Evolutionary conservation across 1,140 invertebrate genomes (phyloP), one percentile per base, ranked within the genome.

Genomic region (Meteorus sp.): DNA sequence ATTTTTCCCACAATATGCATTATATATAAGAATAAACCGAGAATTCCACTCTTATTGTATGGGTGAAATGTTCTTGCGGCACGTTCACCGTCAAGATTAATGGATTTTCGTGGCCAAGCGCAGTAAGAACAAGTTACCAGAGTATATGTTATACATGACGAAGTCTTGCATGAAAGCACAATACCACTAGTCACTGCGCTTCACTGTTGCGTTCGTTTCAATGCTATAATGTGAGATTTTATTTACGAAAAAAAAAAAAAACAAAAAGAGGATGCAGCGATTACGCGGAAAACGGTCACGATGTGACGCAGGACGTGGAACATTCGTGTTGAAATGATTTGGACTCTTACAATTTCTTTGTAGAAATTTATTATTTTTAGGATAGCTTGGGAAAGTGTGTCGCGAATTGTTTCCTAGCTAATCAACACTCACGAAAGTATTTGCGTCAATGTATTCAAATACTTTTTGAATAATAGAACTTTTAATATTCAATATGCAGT

Each of bases 41-140:
- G 23, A 20, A 25, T 48, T 48, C 13, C 11, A 48, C 45, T n/a
- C 27, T 48, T 48, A 25, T 1, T 8, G 37, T 25, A 11, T 8
- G 15, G 13, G 8, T 25, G 2, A 22, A 25, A 25, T 23, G 13
- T 29, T 19, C 9, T 9, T 22, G 25, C 5, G 27, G 43, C 50
- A 52, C 50, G 50, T 55, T 43, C 35, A 13, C 52, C 27, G 53
- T 44, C 25, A 55, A 55, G 53, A 55, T 55, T 31, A 55, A 55
- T 55, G 53, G 53, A 55, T 55, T 55, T 44, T 55, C 53, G 53
- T 55, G 53, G 53, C 39, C n/a, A 25, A 31, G 51, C 23, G 23
- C 23, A 27, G 27, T 55, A 55, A 55, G 23, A 48, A 55, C 31
- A 33, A 50, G 23, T 55, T 7, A 17, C 20, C 20, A 6, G 20